Conservation (phyloP, 2,797 vertebrate genomes). For the Pseudopleuronectes americanus region DNA sequence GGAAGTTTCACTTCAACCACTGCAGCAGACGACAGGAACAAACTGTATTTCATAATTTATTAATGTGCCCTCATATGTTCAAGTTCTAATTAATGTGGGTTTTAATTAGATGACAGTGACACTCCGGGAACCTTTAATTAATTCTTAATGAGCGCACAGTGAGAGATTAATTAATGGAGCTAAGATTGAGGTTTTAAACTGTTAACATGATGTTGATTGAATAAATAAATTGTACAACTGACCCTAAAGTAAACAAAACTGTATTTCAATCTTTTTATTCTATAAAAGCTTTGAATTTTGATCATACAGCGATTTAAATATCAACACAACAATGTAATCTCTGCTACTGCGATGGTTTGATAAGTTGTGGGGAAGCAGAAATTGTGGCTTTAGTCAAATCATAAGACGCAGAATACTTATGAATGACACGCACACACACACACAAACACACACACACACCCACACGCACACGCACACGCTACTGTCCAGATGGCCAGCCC, state of each 20-base stretch:
- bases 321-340: conserved; percentile 33
- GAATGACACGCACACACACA: conserved; percentile 23
- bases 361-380: conserved; percentile 29
- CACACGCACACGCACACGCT: background rate
- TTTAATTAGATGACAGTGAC: conserved; percentile 9
- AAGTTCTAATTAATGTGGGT: background rate
- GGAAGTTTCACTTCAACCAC: background rate
- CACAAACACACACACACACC: conserved; percentile 20
- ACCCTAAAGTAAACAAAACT: no score
- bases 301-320: no score
- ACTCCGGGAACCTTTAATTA: conserved; percentile 2
- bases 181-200: conserved; percentile 6
- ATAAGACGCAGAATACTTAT: conserved; percentile 30
- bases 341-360: conserved; percentile 15
- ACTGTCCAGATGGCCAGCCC: conserved; percentile 56
- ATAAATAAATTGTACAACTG: background rate
- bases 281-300: conserved; percentile 7
- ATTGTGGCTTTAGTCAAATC: conserved; percentile 34
- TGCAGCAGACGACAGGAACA: background rate
- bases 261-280: no score
- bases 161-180: conserved; percentile 1
- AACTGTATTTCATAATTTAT: background rate
- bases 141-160: conserved; percentile 4
- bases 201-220: background rate
- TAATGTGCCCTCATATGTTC: background rate